Evolutionary conservation across 2,888 invertebrate genomes (phyloP).

Genomic region (Tetranychus piercei): DNA sequence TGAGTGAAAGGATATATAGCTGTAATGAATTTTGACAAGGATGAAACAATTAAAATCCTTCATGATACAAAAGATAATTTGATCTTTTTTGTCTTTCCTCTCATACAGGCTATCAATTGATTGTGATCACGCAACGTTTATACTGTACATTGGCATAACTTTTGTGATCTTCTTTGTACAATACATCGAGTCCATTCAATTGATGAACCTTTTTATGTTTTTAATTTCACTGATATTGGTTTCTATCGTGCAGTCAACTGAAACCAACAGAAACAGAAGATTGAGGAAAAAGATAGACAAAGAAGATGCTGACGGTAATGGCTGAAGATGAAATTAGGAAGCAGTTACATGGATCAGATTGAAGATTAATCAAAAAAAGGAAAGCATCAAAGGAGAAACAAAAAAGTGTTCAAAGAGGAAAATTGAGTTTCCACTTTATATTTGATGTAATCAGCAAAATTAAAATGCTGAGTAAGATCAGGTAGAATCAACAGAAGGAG

Average conservation of each 20-base stretch:
- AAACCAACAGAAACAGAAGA: neutral
- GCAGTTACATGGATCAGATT: neutral
- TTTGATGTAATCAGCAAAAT: slow-evolving; percentile 1
- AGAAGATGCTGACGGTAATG: neutral
- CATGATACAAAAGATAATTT: no score
- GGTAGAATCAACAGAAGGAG: neutral
- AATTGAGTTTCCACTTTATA: neutral
- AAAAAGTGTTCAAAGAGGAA: neutral
- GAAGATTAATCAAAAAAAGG: neutral
- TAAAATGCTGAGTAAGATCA: slow-evolving; percentile 1
- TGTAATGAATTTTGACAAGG: no score
- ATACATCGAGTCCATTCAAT: neutral
- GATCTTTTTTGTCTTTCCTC: no score
- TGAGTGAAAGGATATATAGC: no score
- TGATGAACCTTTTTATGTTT: neutral
- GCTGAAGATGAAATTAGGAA: neutral
- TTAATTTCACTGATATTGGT: neutral
- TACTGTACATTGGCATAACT: no score
- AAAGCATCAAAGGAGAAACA: neutral
- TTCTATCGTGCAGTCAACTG: neutral
- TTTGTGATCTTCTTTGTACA: no score
- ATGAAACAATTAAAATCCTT: no score
- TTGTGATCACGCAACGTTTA: no score
- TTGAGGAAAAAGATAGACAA: neutral
- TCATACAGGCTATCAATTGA: no score